Base-by-base conservation (phyloP, 2,113 vertebrate genomes). In the Falcunculus frontatus region DNA sequence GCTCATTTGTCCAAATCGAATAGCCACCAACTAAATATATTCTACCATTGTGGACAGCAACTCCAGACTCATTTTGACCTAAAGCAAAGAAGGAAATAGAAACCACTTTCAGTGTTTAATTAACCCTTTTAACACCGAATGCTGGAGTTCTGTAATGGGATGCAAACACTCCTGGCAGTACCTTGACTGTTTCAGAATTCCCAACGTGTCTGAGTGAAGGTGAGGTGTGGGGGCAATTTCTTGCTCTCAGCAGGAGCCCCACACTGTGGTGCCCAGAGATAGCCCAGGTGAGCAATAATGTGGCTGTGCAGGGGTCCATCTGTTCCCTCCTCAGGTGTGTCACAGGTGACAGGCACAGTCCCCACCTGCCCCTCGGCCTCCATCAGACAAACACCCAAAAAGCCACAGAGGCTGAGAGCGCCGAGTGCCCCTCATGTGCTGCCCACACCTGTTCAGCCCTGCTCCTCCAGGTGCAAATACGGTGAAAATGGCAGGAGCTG, bases 1-100 rank as follows among this genome's bases (percentile, higher is more conserved):
- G 99, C 98, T 99, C 99, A 82, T 99, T 99, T 96, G 99, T 99
- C 99, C 99, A 99, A 98, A 99, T 99, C 17, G 99, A 99, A 97
- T 99, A 99, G 87, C 99, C 99, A 85, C 99, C 99, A 80, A 99
- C 99, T 97, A 99, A 98, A 97, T 99, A 99, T 97, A 99, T 99
- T 97, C 99, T 98, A 94, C 99, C 98, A 84, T 98, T 98, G 77
- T 99, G 99, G 76, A 99, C 99, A 1, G 99, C 99, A 35, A 99
- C 98, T 90, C 99, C 99, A 52, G 99, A 99, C 97, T 99, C 99
- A 76, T 99, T 99, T 96, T 99, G 99, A 97, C 99, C 99, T 99
- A 92, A 82, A 97, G 96, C 95, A 94, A 95, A 94, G 46, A 77
- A 97, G 74, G 80, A 91, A 93, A 96, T 49, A 91, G 65, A 97